Evolutionary conservation across 1,140 invertebrate species (phyloP).

Genomic region (Bombus pyrosoma): DNA sequence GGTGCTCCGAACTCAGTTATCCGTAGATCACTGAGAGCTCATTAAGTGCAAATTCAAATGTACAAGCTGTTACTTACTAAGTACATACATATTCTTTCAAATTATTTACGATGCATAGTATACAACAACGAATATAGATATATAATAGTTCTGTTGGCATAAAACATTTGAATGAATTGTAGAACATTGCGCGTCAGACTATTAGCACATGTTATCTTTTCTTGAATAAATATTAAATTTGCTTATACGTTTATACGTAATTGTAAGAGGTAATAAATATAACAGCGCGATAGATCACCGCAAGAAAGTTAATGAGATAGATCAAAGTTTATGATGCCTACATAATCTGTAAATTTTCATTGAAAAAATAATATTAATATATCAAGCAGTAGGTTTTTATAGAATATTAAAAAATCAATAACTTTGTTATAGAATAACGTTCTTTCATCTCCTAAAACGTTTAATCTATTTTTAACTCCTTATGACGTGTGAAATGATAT

Average conservation of each 20-base stretch:
- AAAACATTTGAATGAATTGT: neutral
- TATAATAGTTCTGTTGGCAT: neutral
- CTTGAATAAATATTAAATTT: neutral
- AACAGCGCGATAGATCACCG: conserved; percentile 22
- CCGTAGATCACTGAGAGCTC: conserved; percentile 45
- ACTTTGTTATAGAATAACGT: conserved; percentile 18
- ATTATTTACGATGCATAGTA: conserved; percentile 10
- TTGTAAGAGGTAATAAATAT: conserved; percentile 5
- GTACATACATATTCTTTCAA: neutral
- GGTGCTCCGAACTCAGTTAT: conserved; percentile 42
- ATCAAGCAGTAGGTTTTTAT: neutral
- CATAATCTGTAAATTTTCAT: neutral
- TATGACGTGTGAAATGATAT: no score
- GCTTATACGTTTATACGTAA: neutral
- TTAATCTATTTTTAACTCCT: neutral
- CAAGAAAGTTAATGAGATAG: conserved; percentile 4
- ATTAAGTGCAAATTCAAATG: conserved; percentile 46
- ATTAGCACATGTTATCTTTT: neutral
- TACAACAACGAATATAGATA: neutral
- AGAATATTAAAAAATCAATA: conserved; percentile 52
- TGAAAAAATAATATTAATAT: neutral
- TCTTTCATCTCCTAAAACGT: conserved; percentile 1
- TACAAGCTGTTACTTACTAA: conserved; percentile 16
- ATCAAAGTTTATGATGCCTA: neutral
- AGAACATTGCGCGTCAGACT: neutral